These are phyloP conservation scores for Vanacampus margaritifer DNA, from an alignment of 2,113 vertebrate species.

Conservation along the genomic window DNA sequence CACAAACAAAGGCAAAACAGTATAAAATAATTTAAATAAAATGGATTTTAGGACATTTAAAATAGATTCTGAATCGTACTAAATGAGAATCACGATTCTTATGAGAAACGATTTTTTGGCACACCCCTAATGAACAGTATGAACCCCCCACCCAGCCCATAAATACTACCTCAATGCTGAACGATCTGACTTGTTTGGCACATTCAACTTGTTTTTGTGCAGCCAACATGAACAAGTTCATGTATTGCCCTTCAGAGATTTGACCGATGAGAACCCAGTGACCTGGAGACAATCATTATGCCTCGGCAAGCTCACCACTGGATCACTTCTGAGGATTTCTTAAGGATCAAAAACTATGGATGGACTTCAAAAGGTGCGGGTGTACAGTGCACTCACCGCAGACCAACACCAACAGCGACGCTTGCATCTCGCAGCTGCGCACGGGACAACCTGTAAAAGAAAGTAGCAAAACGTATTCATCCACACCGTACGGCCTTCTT, in stretches of 20 bases:
- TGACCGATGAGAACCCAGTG: constrained; percentile 30
- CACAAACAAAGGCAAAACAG: too few relatives aligned
- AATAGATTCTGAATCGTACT: too few relatives aligned
- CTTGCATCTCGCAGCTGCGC: constrained; percentile 44
- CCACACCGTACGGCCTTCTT: not conserved
- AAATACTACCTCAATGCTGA: not conserved
- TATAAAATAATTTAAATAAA: too few relatives aligned
- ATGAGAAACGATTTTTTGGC: too few relatives aligned
- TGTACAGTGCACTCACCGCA: constrained; percentile 54
- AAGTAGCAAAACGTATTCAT: not conserved
- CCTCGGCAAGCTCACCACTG: constrained; percentile 10
- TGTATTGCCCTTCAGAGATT: constrained; percentile 3
- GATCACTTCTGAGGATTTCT: constrained; percentile 34
- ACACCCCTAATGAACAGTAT: too few relatives aligned
- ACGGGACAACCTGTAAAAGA: not conserved
- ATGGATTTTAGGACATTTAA: too few relatives aligned
- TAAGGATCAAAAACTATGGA: constrained; percentile 19
- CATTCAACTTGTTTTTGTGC: not conserved
- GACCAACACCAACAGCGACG: constrained; percentile 43
- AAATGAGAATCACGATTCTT: too few relatives aligned
- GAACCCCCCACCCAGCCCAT: not conserved
- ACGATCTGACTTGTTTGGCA: not conserved
- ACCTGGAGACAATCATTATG: constrained; percentile 27
- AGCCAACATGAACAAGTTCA: not conserved
- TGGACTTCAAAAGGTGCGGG: constrained; percentile 32